Evolutionary conservation across 2,888 invertebrate species (phyloP).

Genomic region (Epirrhoe alternata): DNA sequence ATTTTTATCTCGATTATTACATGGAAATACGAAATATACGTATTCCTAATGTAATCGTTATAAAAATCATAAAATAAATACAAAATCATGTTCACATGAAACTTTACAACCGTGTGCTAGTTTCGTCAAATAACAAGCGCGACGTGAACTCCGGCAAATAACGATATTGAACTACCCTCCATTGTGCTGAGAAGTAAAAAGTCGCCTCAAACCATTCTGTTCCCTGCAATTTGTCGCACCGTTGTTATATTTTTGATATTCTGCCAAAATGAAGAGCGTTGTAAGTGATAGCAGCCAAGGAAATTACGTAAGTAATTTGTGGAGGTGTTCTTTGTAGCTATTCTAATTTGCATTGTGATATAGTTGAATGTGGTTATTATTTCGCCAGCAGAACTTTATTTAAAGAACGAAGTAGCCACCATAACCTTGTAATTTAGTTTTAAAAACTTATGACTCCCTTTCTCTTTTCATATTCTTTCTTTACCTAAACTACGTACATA

Average conservation of each 20-base stretch:
- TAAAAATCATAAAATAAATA: too few species aligned
- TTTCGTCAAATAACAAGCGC: not conserved
- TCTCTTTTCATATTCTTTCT: too few species aligned
- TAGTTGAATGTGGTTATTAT: not conserved
- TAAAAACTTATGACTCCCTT: too few species aligned
- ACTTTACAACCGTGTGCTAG: not conserved
- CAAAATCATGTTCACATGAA: too few species aligned
- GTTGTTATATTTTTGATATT: constrained; percentile 31
- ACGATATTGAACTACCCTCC: constrained; percentile 31
- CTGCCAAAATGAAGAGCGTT: constrained; percentile 38
- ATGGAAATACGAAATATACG: too few species aligned
- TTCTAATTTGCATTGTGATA: not conserved
- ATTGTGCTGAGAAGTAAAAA: constrained; percentile 22
- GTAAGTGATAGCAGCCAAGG: constrained; percentile 24
- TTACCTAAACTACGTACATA: too few species aligned
- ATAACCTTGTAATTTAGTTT: too few species aligned
- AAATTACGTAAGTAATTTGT: constrained; percentile 27
- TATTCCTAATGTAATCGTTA: too few species aligned
- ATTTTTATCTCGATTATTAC: too few species aligned
- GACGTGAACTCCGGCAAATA: constrained; percentile 1
- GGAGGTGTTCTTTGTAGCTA: constrained; percentile 13
- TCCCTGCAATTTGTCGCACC: constrained; percentile 13
- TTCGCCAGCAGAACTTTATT: too few species aligned
- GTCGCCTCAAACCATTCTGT: constrained; percentile 15
- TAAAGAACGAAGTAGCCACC: too few species aligned